Percentiles rank a stretch among this genome's conserved stretches.
Evolutionary conservation across 2,888 invertebrate species (phyloP).

Genomic region (Tachina lurida): DNA sequence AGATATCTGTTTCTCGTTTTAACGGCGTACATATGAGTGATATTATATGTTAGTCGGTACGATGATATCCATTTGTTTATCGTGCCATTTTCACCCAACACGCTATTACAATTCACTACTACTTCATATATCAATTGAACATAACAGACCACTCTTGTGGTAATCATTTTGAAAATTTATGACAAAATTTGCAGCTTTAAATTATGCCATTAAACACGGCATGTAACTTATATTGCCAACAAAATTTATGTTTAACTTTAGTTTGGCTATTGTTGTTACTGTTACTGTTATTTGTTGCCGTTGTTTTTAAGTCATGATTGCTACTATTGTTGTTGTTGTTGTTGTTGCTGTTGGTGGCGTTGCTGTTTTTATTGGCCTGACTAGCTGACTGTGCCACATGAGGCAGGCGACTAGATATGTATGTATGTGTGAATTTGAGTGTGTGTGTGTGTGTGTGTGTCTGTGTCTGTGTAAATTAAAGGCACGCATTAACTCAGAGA

Average conservation of each 20-base stretch:
- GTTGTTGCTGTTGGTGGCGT: neutral
- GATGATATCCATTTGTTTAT: conserved; percentile 9
- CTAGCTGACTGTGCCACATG: conserved; percentile 48
- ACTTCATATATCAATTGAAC: conserved; percentile 71
- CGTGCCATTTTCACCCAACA: conserved; percentile 54
- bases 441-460: neutral
- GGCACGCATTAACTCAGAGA: conserved; percentile 71
- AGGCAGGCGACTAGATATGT: conserved; percentile 59
- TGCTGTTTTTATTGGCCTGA: conserved; percentile 11
- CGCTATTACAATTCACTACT: conserved; percentile 61
- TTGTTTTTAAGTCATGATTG: conserved; percentile 60
- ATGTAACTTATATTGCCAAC: conserved; percentile 80
- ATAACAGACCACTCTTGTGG: conserved; percentile 71
- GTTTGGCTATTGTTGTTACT: conserved; percentile 46
- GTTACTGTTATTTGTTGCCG: conserved; percentile 48
- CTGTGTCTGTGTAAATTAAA: conserved; percentile 37
- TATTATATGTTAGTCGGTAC: conserved; percentile 39
- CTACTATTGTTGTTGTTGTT: conserved; percentile 34
- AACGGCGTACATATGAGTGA: neutral
- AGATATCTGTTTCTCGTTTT: neutral
- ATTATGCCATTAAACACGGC: conserved; percentile 82
- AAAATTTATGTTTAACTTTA: conserved; percentile 70
- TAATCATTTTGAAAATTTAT: conserved; percentile 79
- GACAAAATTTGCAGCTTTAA: conserved; percentile 82
- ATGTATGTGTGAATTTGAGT: neutral